Evolutionary conservation across 2,113 vertebrate genomes (phyloP).

Genomic region (Lichenostomus cassidix): DNA sequence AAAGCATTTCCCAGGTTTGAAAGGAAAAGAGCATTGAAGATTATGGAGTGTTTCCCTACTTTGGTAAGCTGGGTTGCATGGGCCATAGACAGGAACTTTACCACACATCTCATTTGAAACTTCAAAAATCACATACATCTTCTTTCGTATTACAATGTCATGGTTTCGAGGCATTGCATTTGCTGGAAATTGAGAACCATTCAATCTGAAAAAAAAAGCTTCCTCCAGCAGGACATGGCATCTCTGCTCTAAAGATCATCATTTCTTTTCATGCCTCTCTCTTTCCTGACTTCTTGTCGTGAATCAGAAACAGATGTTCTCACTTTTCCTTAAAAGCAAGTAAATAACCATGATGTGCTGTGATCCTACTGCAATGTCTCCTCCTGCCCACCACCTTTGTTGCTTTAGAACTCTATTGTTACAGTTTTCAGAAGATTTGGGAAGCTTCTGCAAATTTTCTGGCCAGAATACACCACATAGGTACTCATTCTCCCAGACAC

Average conservation of each 20-base stretch:
- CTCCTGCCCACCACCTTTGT: neutral
- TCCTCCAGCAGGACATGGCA: neutral
- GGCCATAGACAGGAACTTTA: neutral
- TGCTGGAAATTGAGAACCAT: neutral
- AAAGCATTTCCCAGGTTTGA: neutral
- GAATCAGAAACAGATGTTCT: neutral
- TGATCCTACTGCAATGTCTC: neutral
- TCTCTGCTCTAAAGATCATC: neutral
- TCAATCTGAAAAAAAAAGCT: neutral
- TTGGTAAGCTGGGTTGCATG: neutral
- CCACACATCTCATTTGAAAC: neutral
- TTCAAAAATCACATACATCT: neutral
- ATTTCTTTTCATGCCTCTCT: neutral
- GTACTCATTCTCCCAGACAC: constrained; percentile 15
- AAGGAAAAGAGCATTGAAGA: neutral
- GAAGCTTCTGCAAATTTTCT: constrained; percentile 23
- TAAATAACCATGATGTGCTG: neutral
- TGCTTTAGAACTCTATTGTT: neutral
- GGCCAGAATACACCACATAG: neutral
- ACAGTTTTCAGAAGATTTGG: neutral
- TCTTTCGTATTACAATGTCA: neutral
- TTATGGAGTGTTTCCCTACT: neutral
- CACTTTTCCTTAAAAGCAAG: neutral
- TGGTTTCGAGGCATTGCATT: neutral
- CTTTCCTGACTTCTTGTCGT: neutral